phyloP scores from a whole-genome alignment of 2,113 vertebrate species.

The Dolichotis patagonum region DNA sequence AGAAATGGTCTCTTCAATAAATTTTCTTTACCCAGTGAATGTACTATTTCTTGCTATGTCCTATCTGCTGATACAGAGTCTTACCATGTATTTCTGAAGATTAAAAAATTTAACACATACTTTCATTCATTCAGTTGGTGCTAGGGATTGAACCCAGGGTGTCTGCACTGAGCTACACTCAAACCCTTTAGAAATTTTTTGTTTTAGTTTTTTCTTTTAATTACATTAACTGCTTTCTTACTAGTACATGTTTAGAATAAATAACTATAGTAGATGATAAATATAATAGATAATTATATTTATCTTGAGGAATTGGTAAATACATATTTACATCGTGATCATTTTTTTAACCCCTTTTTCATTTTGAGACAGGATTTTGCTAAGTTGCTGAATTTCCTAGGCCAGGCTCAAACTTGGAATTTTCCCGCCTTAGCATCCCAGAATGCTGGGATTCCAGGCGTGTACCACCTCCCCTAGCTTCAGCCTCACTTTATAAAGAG shows the following conservation, averaged over 20 bases:
- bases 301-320: not conserved
- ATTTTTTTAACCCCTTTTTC: not conserved
- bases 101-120: not conserved
- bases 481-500: not conserved
- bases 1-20: not conserved
- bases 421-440: not conserved
- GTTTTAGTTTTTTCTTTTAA: not conserved
- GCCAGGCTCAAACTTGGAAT: not conserved
- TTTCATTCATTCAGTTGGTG: not conserved
- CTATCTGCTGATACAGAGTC: not conserved
- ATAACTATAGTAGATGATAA: no score
- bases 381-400: not conserved
- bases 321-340: not conserved
- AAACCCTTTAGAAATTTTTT: not conserved
- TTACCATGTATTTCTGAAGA: not conserved
- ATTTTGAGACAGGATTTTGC: not conserved
- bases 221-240: not conserved
- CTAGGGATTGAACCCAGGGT: not conserved
- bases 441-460: not conserved
- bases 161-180: not conserved
- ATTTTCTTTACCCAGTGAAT: not conserved
- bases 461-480: not conserved
- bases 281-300: not conserved
- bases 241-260: not conserved
- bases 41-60: not conserved